Conservation (phyloP, 2,797 vertebrate genomes). For the Choloepus didactylus region DNA sequence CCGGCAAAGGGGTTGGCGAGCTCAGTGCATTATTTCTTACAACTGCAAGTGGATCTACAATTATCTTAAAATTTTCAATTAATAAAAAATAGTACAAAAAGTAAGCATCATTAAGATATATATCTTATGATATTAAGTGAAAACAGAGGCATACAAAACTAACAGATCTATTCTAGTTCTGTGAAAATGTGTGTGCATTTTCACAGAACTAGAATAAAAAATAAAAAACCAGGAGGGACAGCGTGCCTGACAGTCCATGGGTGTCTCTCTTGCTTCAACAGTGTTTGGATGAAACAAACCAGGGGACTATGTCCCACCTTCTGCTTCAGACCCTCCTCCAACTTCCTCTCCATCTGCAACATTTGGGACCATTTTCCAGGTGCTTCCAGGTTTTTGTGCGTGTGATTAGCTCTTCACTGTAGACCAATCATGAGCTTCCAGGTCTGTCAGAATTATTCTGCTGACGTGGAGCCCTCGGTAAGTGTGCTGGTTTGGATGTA, state of each 20-base stretch:
- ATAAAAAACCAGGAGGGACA: background rate
- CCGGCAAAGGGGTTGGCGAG: background rate
- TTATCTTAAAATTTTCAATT: background rate
- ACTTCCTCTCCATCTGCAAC: background rate
- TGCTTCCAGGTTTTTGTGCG: too few relatives aligned
- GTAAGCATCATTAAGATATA: background rate
- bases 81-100: conserved; percentile 12
- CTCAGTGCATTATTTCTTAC: background rate
- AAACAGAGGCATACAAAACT: background rate
- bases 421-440: conserved; percentile 71
- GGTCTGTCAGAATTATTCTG: conserved; percentile 80
- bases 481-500: too few relatives aligned
- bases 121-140: background rate
- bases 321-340: too few relatives aligned
- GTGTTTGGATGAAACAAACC: conserved; percentile 85
- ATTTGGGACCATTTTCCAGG: background rate
- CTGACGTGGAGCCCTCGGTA: conserved; percentile 71
- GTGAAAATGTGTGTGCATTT: background rate
- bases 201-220: background rate
- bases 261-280: conserved; percentile 86
- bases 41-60: background rate
- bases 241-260: background rate
- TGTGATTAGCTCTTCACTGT: background rate
- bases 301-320: background rate
- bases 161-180: background rate